Conservation (phyloP, 2,797 vertebrate species). For the Helostoma temminkii region DNA sequence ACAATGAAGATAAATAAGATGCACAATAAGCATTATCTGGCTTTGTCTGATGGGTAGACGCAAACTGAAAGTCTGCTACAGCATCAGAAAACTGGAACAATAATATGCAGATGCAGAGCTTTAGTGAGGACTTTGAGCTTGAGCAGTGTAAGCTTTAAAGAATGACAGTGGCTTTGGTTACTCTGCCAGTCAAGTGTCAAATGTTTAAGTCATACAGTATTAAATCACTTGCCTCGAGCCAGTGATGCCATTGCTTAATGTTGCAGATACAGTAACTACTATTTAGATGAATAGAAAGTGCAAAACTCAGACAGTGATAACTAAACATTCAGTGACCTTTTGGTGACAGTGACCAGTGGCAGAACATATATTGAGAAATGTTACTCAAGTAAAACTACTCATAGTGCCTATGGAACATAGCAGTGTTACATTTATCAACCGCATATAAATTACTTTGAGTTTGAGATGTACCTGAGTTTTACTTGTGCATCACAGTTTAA, state of each 20-base stretch:
- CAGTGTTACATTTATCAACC: no score
- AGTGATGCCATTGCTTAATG: conserved; percentile 20
- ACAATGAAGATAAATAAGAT: conserved; percentile 37
- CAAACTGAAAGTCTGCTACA: conserved; percentile 26
- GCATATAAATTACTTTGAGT: no score
- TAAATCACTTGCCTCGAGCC: conserved; percentile 32
- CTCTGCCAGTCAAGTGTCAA: conserved; percentile 52
- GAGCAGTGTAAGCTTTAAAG: conserved; percentile 26
- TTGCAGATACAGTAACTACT: neutral
- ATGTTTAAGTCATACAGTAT: conserved; percentile 37
- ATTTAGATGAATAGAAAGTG: neutral
- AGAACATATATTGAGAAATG: no score
- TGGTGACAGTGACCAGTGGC: neutral
- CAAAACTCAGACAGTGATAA: neutral
- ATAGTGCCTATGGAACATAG: no score
- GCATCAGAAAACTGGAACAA: conserved; percentile 34
- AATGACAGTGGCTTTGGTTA: conserved; percentile 29
- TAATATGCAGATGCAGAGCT: conserved; percentile 32
- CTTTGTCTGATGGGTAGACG: conserved; percentile 10
- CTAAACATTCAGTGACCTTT: neutral
- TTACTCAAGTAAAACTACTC: no score
- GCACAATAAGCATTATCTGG: conserved; percentile 34
- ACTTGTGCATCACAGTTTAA: neutral
- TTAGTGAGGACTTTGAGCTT: conserved; percentile 33
- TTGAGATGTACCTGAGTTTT: no score